phyloP scores from a whole-genome alignment of 2,113 vertebrate genomes.

The Deroptyus accipitrinus region DNA sequence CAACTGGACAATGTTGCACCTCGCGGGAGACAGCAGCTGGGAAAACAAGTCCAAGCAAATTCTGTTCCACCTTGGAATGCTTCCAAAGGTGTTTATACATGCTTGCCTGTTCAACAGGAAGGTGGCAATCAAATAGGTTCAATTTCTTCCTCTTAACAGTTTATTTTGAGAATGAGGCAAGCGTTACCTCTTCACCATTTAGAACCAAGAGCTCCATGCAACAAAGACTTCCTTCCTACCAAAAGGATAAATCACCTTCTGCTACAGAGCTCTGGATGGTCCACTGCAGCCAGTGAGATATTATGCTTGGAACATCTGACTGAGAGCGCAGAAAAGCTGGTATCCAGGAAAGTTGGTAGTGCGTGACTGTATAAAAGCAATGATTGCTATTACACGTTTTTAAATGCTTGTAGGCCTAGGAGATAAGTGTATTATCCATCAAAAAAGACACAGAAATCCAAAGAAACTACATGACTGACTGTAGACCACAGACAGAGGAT shows the following conservation, averaged over 20 bases:
- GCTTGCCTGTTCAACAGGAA: neutral
- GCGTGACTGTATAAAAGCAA: neutral
- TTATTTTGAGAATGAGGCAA: slow-evolving; percentile 9
- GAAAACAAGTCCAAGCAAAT: neutral
- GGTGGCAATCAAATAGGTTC: neutral
- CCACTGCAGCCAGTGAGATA: neutral
- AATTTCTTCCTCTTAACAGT: neutral
- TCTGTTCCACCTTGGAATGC: neutral
- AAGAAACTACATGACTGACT: neutral
- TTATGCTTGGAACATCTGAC: neutral
- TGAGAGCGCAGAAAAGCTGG: neutral
- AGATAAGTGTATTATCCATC: neutral
- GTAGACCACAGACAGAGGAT: neutral
- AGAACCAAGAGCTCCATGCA: neutral
- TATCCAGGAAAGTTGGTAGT: neutral
- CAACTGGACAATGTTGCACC: neutral
- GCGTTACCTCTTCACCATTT: neutral
- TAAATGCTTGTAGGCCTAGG: neutral
- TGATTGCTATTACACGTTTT: neutral
- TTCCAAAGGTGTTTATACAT: neutral
- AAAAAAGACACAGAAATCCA: neutral
- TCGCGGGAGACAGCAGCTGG: neutral
- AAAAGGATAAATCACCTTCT: neutral
- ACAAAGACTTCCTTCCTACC: neutral
- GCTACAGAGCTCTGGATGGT: neutral